These are phyloP conservation scores for Leucoma salicis DNA, from an alignment of 2,888 invertebrate genomes.

Conservation along the genomic window DNA sequence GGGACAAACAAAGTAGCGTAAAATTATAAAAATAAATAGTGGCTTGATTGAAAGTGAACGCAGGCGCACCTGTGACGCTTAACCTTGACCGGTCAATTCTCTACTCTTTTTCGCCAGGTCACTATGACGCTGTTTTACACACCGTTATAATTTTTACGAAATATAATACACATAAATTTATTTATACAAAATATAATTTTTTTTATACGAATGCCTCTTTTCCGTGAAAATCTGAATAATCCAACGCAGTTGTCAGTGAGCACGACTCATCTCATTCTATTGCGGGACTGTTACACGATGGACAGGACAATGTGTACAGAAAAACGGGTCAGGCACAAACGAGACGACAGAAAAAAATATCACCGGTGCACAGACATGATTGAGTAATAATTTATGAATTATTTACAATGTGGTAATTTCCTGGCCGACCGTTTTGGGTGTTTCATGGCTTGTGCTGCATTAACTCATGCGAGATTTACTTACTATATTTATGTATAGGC, in stretches of 20 bases:
- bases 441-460: slow-evolving; percentile 38
- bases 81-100: slow-evolving; percentile 59
- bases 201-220: slow-evolving; percentile 20
- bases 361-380: slow-evolving; percentile 63
- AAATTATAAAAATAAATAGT: slow-evolving; percentile 55
- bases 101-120: slow-evolving; percentile 63
- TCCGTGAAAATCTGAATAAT: slow-evolving; percentile 30
- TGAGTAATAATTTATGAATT: slow-evolving; percentile 79
- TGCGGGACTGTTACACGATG: slow-evolving; percentile 26
- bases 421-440: slow-evolving; percentile 60
- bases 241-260: slow-evolving; percentile 20
- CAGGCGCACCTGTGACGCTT: slow-evolving; percentile 65
- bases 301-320: slow-evolving; percentile 65
- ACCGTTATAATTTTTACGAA: slow-evolving; percentile 63
- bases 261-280: slow-evolving; percentile 34
- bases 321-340: slow-evolving; percentile 50
- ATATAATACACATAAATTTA: slow-evolving; percentile 38
- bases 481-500: too few species aligned
- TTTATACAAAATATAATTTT: slow-evolving; percentile 30
- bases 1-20: slow-evolving; percentile 24
- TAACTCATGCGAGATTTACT: slow-evolving; percentile 34
- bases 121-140: slow-evolving; percentile 56
- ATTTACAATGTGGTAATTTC: slow-evolving; percentile 77
- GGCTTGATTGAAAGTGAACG: slow-evolving; percentile 72
- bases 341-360: slow-evolving; percentile 47